Evolutionary conservation across 2,113 vertebrate species (phyloP).

Genomic region (Chrysochloris asiatica): DNA sequence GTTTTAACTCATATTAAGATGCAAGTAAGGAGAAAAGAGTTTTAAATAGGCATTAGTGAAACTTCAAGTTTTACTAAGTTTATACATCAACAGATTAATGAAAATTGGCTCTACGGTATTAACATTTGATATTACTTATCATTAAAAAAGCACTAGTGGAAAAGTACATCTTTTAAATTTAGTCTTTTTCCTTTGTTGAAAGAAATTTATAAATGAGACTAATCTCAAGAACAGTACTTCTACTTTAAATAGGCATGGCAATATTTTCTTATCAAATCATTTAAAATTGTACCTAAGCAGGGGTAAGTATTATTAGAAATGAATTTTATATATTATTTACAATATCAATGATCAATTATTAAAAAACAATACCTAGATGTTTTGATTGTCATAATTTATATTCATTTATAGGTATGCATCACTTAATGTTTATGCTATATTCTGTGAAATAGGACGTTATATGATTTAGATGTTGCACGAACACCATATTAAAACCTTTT

Average conservation of each 20-base stretch:
- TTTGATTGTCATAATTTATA: not conserved
- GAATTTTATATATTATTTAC: not conserved
- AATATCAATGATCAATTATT: constrained; percentile 2
- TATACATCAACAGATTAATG: constrained; percentile 20
- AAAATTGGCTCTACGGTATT: constrained; percentile 8
- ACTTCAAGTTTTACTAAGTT: constrained; percentile 19
- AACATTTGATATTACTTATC: not conserved
- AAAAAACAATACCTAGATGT: constrained; percentile 33
- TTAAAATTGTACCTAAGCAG: not conserved
- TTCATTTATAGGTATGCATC: not conserved
- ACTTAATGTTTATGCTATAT: not conserved
- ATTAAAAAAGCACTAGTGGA: not conserved
- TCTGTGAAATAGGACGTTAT: not conserved
- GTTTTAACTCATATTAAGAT: not conserved
- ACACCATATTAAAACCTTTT: too few relatives aligned
- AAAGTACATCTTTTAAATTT: constrained; percentile 10
- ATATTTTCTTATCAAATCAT: not conserved
- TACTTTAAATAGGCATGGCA: not conserved
- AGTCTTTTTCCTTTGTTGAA: not conserved
- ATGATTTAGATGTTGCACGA: not conserved
- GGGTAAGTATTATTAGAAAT: not conserved
- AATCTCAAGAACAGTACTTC: not conserved
- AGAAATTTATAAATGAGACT: constrained; percentile 17
- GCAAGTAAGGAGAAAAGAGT: not conserved
- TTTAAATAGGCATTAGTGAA: not conserved